Percentiles rank a stretch among this genome's conserved stretches.
These are phyloP conservation scores for Mercenaria mercenaria DNA, from an alignment of 1,140 invertebrate species.

Conservation along the genomic window DNA sequence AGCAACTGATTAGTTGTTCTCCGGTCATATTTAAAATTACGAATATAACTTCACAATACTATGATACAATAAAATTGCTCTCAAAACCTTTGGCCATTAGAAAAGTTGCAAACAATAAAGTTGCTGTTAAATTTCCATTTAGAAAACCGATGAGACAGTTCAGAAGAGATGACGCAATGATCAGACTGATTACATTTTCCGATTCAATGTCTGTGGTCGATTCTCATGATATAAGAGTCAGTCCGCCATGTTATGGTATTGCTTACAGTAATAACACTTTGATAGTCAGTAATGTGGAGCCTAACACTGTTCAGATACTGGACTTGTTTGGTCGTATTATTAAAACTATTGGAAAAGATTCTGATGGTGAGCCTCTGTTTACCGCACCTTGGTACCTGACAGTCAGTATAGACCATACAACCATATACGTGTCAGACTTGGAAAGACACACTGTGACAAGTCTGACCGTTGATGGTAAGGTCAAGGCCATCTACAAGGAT, in stretches of 20 bases:
- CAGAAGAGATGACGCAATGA: background rate
- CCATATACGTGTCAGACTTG: background rate
- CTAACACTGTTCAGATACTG: background rate
- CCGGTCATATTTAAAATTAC: background rate
- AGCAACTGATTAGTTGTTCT: background rate
- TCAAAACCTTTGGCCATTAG: background rate
- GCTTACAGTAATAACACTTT: background rate
- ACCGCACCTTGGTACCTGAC: background rate
- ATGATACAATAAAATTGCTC: background rate
- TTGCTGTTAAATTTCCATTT: slow-evolving; percentile 12
- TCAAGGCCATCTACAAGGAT: background rate
- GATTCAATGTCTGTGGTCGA: background rate
- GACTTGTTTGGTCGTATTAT: background rate
- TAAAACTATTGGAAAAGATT: background rate
- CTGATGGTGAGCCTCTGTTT: background rate
- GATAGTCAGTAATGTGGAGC: background rate
- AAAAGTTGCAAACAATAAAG: background rate
- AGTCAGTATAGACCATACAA: slow-evolving; percentile 1
- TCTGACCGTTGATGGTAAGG: slow-evolving; percentile 11
- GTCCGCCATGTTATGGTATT: background rate
- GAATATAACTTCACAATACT: background rate
- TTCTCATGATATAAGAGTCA: background rate
- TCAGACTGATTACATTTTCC: background rate
- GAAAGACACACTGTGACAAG: background rate
- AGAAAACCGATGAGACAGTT: too few relatives aligned